These are phyloP conservation scores for Danionella cerebrum DNA, from an alignment of 2,113 vertebrate species.

Conservation along the genomic window DNA sequence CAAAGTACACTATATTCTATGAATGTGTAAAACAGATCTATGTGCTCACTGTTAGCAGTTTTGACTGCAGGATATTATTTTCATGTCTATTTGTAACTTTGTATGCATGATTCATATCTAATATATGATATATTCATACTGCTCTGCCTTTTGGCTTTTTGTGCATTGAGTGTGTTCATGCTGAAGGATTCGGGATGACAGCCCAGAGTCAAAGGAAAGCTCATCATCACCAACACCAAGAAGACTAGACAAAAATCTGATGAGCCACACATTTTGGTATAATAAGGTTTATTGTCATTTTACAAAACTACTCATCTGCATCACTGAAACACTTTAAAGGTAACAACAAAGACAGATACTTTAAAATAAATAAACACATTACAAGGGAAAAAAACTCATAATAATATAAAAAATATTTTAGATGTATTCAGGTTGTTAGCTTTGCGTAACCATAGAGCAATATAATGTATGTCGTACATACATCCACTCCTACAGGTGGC, in stretches of 20 bases:
- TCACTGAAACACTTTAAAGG: no score
- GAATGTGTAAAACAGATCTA: constrained; percentile 22
- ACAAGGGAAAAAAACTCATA: no score
- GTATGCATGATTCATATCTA: constrained; percentile 22
- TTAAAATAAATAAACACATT: no score
- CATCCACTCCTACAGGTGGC: no score
- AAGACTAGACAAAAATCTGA: not conserved
- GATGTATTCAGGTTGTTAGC: no score
- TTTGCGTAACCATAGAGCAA: no score
- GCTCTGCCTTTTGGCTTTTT: not conserved
- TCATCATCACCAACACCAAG: not conserved
- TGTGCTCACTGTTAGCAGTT: constrained; percentile 2
- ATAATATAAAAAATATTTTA: no score
- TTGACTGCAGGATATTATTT: constrained; percentile 2
- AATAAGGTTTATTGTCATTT: not conserved
- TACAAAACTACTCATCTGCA: no score
- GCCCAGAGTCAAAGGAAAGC: not conserved
- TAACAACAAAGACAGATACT: no score
- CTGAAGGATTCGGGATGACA: not conserved
- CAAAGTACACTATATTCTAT: constrained; percentile 39
- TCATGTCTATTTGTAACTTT: constrained; percentile 14
- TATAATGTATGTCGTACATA: no score
- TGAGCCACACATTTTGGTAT: not conserved
- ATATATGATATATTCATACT: constrained; percentile 24
- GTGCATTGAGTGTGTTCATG: not conserved